phyloP scores from a whole-genome alignment of 35 echinoderm and acorn worm species.

The Ptychodera flava region DNA sequence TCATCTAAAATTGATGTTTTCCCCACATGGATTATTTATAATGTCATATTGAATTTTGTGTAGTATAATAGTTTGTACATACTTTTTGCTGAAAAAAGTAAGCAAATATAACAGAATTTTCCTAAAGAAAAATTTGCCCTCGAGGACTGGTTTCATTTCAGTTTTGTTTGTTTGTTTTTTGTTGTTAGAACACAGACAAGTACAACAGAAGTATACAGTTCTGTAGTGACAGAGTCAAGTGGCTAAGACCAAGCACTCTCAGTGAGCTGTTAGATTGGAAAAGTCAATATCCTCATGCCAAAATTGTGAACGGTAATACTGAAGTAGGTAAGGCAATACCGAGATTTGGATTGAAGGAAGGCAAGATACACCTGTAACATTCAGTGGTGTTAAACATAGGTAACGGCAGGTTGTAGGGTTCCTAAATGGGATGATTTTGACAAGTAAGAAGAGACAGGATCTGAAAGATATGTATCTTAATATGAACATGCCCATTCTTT shows the following conservation, averaged over 20 bases:
- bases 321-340: constrained; percentile 92
- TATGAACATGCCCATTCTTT: not conserved
- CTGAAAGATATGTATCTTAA: too few species aligned
- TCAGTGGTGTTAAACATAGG: too few species aligned
- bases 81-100: not conserved
- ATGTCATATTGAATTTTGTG: not conserved
- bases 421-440: too few species aligned
- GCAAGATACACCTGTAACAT: too few species aligned
- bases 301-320: constrained; percentile 76
- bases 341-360: too few species aligned
- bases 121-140: not conserved
- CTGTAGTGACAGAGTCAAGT: constrained; percentile 44
- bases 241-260: constrained; percentile 61
- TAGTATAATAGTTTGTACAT: too few species aligned
- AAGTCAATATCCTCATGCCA: constrained; percentile 40
- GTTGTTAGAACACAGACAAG: not conserved
- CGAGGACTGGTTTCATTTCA: not conserved
- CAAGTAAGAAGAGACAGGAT: too few species aligned
- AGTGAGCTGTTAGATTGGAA: constrained; percentile 60
- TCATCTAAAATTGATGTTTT: too few species aligned
- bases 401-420: too few species aligned
- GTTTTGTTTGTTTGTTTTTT: not conserved
- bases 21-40: not conserved
- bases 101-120: not conserved
- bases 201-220: constrained; percentile 19